A percentile compares a stretch with the other conserved stretches of the same genome.
These are phyloP conservation scores for Mus musculus DNA, from an alignment of 2,113 vertebrate genomes.

Conservation along the genomic window DNA sequence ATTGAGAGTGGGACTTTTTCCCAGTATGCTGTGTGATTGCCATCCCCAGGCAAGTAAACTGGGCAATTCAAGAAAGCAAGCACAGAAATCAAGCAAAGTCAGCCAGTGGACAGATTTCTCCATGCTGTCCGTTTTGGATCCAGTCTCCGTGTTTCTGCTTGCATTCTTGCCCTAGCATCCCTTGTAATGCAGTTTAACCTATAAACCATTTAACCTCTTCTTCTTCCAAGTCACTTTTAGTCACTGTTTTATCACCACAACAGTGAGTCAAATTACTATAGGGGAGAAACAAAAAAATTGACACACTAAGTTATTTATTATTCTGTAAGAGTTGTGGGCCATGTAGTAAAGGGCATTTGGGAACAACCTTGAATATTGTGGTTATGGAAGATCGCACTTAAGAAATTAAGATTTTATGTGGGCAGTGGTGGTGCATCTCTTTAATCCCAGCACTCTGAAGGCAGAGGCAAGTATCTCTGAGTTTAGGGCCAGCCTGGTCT, in stretches of 20 bases:
- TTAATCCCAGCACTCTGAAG: neutral
- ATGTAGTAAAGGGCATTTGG: neutral
- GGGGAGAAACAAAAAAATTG: neutral
- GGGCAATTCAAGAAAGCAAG: neutral
- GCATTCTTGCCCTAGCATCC: neutral
- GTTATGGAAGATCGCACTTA: neutral
- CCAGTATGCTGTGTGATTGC: neutral
- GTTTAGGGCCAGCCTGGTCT: neutral
- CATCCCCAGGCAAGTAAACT: neutral
- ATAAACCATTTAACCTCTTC: no score
- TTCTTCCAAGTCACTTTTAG: neutral
- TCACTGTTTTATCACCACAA: neutral
- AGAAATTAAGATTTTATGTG: neutral
- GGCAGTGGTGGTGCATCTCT: neutral
- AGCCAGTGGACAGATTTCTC: neutral
- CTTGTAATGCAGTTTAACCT: neutral
- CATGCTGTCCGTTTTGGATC: neutral
- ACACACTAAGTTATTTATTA: neutral
- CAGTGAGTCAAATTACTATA: neutral
- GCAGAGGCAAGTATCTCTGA: neutral
- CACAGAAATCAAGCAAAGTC: neutral
- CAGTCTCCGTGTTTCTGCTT: neutral
- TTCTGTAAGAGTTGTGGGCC: neutral
- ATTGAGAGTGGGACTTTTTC: neutral
- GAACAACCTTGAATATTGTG: neutral